These are phyloP conservation scores for Augochlorella aurata DNA, from an alignment of 2,888 invertebrate genomes.

Conservation along the genomic window DNA sequence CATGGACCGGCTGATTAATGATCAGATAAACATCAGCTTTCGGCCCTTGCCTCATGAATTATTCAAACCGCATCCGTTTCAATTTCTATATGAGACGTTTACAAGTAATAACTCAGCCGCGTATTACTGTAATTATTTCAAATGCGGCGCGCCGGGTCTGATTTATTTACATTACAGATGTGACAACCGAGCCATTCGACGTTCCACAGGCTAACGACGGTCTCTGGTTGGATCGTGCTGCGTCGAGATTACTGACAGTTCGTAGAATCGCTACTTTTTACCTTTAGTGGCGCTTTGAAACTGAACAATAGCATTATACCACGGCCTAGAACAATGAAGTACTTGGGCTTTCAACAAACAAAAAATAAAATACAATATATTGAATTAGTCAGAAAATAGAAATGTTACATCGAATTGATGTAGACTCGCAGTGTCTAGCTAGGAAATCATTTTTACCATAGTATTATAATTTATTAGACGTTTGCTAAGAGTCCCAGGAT, in stretches of 20 bases:
- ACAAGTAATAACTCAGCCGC: conserved; percentile 18
- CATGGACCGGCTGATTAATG: conserved; percentile 46
- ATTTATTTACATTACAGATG: conserved; percentile 14
- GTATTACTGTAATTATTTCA: conserved; percentile 39
- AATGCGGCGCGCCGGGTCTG: conserved; percentile 13
- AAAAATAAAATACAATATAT: no score
- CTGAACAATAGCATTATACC: no score
- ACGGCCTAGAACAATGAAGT: no score
- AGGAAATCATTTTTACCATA: no score
- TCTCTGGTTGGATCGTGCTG: not conserved
- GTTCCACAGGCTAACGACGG: not conserved
- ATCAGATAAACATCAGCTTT: conserved; percentile 48
- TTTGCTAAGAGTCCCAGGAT: no score
- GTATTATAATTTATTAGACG: no score
- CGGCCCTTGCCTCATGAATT: conserved; percentile 38
- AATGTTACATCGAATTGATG: no score
- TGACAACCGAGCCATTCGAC: not conserved
- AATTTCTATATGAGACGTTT: conserved; percentile 29
- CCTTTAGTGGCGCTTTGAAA: no score
- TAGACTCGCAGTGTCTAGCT: no score
- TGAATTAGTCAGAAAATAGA: no score
- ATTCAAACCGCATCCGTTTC: conserved; percentile 38
- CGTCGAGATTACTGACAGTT: not conserved
- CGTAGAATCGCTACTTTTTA: not conserved
- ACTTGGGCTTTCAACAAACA: no score